Evolutionary conservation across 2,113 vertebrate genomes (phyloP), one percentile per base, ranked within the genome.

Genomic region (Xenopus laevis): DNA sequence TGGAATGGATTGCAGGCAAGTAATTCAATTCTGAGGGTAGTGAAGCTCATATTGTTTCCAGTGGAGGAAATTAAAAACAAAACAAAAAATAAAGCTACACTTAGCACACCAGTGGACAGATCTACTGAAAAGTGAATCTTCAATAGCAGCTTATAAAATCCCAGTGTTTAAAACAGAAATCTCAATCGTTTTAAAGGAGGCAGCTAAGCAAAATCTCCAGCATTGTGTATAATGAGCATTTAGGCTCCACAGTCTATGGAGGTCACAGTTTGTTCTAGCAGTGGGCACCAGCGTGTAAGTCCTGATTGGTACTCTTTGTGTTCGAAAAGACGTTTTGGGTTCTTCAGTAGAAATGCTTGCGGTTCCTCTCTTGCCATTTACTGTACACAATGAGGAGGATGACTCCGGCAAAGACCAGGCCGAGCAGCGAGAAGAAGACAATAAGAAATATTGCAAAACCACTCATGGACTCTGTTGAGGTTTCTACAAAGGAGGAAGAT

Each of bases 331-430:
- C 58, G 46, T 13, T 2, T 10, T 50, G 0, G 4, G 15, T 0
- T 0, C 3, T 4, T 98, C 92, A 99, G 79, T 98, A 99, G 89
- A 99, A 98, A 30, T 94, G 96, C 40, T 98, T 99, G 66, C 95
- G 88, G 53, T 93, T 92, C 87, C 88, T 94, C 71, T 98, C 96
- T 58, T 88, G 94, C 97, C 97, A 98, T 80, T 98, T 96, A 86
- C 92, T 91, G 89, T 97, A 97, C 62, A 95, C 57, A 4, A 98
- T 94, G 78, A 98, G 82, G 1, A 93, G 90, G 0, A 98, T 93
- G 78, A 97, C 90, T 0, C 94, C 80, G 73, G 95, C 91, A n/a
- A 99, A 95, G 50, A 99, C 89, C 0, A 91, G 71, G 10, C 94
- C 94, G n/a, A 98, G 87, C 58, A 99, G 85, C 1, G 93, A 94